These are phyloP conservation scores for Aviceda subcristata DNA, from an alignment of 2,113 vertebrate species.

Conservation along the genomic window DNA sequence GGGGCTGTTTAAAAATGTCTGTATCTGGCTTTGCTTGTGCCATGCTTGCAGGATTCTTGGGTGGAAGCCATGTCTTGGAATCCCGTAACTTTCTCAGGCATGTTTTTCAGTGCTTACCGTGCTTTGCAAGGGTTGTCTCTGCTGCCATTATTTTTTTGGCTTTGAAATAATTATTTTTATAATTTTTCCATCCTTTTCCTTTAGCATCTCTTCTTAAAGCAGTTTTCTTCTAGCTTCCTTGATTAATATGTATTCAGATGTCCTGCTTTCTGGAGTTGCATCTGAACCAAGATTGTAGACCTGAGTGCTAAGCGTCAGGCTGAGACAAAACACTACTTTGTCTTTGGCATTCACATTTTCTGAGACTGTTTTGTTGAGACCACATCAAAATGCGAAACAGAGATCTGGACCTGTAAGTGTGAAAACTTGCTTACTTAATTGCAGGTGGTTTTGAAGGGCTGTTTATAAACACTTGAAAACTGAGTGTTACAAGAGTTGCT, in stretches of 20 bases:
- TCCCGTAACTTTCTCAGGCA: slow-evolving; percentile 39
- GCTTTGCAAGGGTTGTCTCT: neutral
- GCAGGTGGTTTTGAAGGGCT: slow-evolving; percentile 50
- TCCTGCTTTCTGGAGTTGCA: neutral
- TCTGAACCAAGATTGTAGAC: neutral
- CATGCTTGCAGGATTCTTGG: slow-evolving; percentile 52
- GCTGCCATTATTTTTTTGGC: neutral
- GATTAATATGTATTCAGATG: neutral
- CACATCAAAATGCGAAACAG: slow-evolving; percentile 35
- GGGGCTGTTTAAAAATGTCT: slow-evolving; percentile 46
- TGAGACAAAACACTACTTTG: neutral
- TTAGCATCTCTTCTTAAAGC: neutral
- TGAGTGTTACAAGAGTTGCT: neutral
- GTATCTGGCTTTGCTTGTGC: slow-evolving; percentile 48
- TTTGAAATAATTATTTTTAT: neutral
- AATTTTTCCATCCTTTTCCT: neutral
- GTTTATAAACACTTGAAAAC: slow-evolving; percentile 52
- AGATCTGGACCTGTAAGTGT: slow-evolving; percentile 37
- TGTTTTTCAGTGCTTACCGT: neutral
- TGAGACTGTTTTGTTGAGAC: slow-evolving; percentile 18
- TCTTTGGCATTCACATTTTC: neutral
- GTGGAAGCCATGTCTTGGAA: slow-evolving; percentile 50
- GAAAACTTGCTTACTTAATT: slow-evolving; percentile 59
- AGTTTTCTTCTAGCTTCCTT: neutral
- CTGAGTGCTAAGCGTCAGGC: neutral